Base-by-base conservation (phyloP, 2,797 vertebrate genomes). In the Lacerta viridis region DNA sequence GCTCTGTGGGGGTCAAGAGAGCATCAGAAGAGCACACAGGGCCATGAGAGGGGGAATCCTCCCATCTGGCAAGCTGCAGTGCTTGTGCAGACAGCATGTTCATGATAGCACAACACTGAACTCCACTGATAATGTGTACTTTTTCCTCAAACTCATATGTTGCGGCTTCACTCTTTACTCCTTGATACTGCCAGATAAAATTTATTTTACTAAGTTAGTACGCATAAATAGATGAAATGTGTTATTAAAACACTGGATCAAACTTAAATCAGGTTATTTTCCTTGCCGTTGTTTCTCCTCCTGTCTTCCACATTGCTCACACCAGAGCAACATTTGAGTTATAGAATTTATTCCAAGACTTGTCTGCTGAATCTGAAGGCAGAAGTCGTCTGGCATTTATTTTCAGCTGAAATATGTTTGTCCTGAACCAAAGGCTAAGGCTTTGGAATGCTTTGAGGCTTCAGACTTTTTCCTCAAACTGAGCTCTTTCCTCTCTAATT, bases 351-450 rank as follows among this genome's bases (percentile, higher is more conserved):
- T 75, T 82, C 23, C 29, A 75, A 81, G n/a, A 36, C 71, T 55
- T 55, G 61, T 76, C 59, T 82, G 39, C 59, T 25, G 17, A 66
- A 77, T 74, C 36, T 85, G 27, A 64, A 85, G 84, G 55, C 36
- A 83, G 59, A 69, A 74, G 20, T 36, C 77, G 80, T 55, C 87
- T 68, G 81, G 61, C 46, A 83, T 77, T 83, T 88, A 88, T 77
- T 76, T 83, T 66, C 86, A 68, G 80, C 2, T 78, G 59, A 78
- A 85, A 66, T 88, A 88, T 83, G n/a, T 33, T 55, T 88, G 11
- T 50, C 61, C 33, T 77, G 17, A 66, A 83, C 27, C 23, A 50
- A 3, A 55, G 41, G 72, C 41, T 83, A 29, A 68, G 25, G 3
- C 46, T 55, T 13, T 78, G 59, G 61, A 83, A 83, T 78, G 33